These are phyloP conservation scores for Bubo scandiacus DNA, from an alignment of 2,113 vertebrate genomes.

Conservation along the genomic window DNA sequence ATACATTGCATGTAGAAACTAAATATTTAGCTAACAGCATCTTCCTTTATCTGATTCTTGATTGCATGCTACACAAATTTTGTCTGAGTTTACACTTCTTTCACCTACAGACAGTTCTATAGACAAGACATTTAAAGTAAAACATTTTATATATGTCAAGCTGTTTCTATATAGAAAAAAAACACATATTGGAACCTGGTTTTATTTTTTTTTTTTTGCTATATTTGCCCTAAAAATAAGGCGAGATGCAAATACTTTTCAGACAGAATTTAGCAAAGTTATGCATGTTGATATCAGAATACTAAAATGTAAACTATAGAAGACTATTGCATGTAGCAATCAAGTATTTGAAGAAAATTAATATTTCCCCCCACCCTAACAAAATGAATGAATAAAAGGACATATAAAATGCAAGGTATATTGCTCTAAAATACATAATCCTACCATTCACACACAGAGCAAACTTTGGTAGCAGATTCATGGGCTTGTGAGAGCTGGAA, in stretches of 20 bases:
- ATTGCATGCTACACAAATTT: not conserved
- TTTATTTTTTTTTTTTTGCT: not conserved
- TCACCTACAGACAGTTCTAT: not conserved
- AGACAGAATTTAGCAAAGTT: not conserved
- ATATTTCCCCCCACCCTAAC: not conserved
- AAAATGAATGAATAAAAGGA: not conserved
- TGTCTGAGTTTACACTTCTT: not conserved
- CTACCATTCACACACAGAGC: accelerated
- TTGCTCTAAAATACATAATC: not conserved
- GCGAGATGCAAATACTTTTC: not conserved
- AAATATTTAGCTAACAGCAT: not conserved
- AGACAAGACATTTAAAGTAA: not conserved
- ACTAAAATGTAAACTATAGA: not conserved
- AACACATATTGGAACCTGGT: accelerated
- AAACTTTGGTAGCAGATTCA: not conserved
- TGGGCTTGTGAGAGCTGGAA: not conserved
- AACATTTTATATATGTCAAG: not conserved
- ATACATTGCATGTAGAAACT: not conserved
- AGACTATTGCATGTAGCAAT: not conserved
- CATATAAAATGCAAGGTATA: not conserved
- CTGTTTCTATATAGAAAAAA: not conserved
- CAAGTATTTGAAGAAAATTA: not conserved
- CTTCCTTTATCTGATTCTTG: not conserved
- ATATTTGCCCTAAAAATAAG: not conserved
- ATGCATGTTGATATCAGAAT: not conserved